Evolutionary conservation across 2,888 invertebrate species (phyloP), one percentile per base, ranked within the genome.

Genomic region (Nasonovia ribisnigri): DNA sequence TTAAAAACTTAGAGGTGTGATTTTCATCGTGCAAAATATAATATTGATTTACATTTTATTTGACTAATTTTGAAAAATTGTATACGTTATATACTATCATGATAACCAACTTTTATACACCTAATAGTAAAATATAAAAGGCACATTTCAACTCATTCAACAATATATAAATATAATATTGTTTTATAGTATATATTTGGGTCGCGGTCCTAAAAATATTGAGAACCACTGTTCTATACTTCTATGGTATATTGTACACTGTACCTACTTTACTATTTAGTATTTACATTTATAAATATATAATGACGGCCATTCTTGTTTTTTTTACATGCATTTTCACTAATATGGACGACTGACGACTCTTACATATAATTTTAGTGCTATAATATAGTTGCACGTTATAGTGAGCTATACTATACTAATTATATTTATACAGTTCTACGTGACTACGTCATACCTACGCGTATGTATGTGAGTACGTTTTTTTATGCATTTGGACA

Each of bases 241-340:
- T 60, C n/a, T n/a, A 16, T 16, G n/a, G n/a, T 16, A 67, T n/a
- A 51, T 51, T 51, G 51, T 51, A 51, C 20, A 60, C 60, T 84
- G n/a, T 42, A 42, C 46, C 46, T 11, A 46, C n/a, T n/a, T 67
- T 67, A 67, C n/a, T n/a, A n/a, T 67, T 67, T n/a, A 67, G 67
- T 67, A n/a, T 67, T 67, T n/a, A 67, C 67, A 86, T 43, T 13
- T 43, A 86, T 86, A 29, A 46, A 46, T 29, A 46, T 29, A 87
- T 87, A 48, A 87, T 46, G 86, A 87, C 10, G 29, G 46, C 43
- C 46, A 87, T 46, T 87, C 86, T 46, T 87, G 86, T 87, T 87
- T 86, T 46, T 46, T 86, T 86, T 48, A 87, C n/a, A 46, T 5
- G 46, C 46, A 46, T 46, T 87, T 46, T 87, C 6, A 84, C 24